A percentile compares a stretch with the other conserved stretches of the same genome.
Evolutionary conservation across 2,797 vertebrate genomes (phyloP).

Genomic region (Botia almorhae): DNA sequence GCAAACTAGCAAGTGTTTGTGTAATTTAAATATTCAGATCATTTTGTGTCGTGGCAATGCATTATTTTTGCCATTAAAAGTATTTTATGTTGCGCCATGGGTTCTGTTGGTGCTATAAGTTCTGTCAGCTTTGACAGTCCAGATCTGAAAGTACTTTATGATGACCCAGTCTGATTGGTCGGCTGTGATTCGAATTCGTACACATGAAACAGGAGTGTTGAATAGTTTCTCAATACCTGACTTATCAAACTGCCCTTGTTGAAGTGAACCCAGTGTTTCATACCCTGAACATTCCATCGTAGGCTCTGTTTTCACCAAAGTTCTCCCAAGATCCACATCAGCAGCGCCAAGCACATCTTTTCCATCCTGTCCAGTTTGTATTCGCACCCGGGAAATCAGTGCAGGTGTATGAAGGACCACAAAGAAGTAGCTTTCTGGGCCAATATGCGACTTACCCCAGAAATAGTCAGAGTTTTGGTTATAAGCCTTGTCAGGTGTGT

Average conservation of each 20-base stretch:
- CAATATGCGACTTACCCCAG: constrained; percentile 78
- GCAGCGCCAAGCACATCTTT: constrained; percentile 72
- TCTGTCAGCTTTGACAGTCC: constrained; percentile 22
- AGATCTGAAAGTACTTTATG: constrained; percentile 78
- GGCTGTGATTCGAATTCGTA: constrained; percentile 80
- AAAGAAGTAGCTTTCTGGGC: constrained; percentile 72
- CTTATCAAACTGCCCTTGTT: constrained; percentile 75
- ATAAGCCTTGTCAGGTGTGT: constrained; percentile 80
- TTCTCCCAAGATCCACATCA: constrained; percentile 79
- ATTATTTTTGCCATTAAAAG: not conserved
- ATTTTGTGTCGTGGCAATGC: not conserved
- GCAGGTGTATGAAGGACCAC: constrained; percentile 72
- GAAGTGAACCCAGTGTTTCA: constrained; percentile 71
- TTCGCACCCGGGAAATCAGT: constrained; percentile 67
- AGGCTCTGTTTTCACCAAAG: not conserved
- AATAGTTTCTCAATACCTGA: constrained; percentile 44
- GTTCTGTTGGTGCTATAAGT: not conserved
- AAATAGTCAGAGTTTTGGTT: constrained; percentile 74
- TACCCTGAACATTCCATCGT: constrained; percentile 72
- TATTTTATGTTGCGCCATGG: not conserved
- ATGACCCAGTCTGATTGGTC: constrained; percentile 79
- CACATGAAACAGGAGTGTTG: constrained; percentile 68
- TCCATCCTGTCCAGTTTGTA: constrained; percentile 77
- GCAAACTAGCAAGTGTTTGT: not conserved
- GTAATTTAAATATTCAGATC: not conserved